phyloP scores from a whole-genome alignment of 1,140 invertebrate species.

The Brachionus paranguensis region DNA sequence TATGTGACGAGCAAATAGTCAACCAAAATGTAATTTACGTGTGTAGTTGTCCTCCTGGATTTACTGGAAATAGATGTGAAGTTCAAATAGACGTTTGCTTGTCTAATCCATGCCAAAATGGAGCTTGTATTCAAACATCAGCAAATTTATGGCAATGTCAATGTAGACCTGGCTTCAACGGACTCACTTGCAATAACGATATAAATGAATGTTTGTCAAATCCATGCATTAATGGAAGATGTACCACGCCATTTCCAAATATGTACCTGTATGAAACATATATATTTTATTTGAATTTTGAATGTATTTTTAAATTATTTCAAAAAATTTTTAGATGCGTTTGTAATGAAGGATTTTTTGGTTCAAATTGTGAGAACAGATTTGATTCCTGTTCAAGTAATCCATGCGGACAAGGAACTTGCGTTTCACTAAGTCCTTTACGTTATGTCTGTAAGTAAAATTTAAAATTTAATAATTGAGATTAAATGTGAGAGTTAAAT shows the following conservation, averaged over 20 bases:
- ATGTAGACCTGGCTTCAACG: conserved; percentile 35
- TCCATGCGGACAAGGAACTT: conserved; percentile 35
- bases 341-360: conserved; percentile 41
- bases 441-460: conserved; percentile 2
- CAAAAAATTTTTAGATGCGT: conserved; percentile 5
- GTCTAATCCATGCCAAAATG: conserved; percentile 57
- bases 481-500: too few species aligned
- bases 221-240: conserved; percentile 65
- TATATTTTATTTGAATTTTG: too few species aligned
- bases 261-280: conserved; percentile 31
- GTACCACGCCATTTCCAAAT: conserved; percentile 31
- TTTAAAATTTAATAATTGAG: not conserved
- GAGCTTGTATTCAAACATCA: conserved; percentile 58
- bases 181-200: conserved; percentile 40
- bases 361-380: conserved; percentile 41
- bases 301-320: not conserved
- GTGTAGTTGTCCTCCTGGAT: conserved; percentile 45
- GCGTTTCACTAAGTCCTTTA: not conserved
- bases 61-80: conserved; percentile 44
- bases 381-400: conserved; percentile 17
- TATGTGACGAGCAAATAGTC: conserved; percentile 42
- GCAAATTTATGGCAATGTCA: conserved; percentile 38
- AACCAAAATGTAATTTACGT: conserved; percentile 41
- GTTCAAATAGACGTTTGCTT: conserved; percentile 40
- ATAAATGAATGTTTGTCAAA: conserved; percentile 50